Evolutionary conservation across 2,113 vertebrate species (phyloP).

Genomic region (Oreochromis tanganicae): DNA sequence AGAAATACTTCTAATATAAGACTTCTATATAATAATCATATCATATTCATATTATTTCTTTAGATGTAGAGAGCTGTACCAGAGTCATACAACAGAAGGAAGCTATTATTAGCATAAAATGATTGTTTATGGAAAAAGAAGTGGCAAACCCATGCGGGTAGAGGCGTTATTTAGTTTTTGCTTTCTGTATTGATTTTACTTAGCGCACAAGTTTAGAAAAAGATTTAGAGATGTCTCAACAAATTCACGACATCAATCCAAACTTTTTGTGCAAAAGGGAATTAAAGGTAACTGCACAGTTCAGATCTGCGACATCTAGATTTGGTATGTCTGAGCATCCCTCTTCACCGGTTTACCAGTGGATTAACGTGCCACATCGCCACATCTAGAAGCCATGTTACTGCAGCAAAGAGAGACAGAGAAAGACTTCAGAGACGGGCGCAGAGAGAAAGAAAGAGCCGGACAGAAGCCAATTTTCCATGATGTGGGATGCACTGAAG

Average conservation of each 20-base stretch:
- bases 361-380: not conserved
- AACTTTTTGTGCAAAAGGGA: not conserved
- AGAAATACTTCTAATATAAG: not conserved
- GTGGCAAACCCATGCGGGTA: not conserved
- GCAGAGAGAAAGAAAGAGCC: constrained; percentile 15
- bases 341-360: not conserved
- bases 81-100: not conserved
- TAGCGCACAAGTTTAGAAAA: not conserved
- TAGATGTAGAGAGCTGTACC: fast-evolving
- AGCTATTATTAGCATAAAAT: not conserved
- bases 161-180: not conserved
- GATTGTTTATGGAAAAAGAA: not conserved
- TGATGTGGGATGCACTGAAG: constrained; percentile 84
- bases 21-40: not conserved
- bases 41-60: not conserved
- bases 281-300: not conserved
- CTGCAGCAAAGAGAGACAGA: not conserved
- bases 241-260: not conserved
- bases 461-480: constrained; percentile 86
- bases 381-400: constrained; percentile 5
- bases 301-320: not conserved
- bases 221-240: not conserved
- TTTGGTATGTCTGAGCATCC: not conserved
- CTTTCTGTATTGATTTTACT: not conserved
- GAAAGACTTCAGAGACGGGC: constrained; percentile 11